These are phyloP conservation scores for Laothoe populi DNA, from an alignment of 2,888 invertebrate genomes.

Conservation along the genomic window DNA sequence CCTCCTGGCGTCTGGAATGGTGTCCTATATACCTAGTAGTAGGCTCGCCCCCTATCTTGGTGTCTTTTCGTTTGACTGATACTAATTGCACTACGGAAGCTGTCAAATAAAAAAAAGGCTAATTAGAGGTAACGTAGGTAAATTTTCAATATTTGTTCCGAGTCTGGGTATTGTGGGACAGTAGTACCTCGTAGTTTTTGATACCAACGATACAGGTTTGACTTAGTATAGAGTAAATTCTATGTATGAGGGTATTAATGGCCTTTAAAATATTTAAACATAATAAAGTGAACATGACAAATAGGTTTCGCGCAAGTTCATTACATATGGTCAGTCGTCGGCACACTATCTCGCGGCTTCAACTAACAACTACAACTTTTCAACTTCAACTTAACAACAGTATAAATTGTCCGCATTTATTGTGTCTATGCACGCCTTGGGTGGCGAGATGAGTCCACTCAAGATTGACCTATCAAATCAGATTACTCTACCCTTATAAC, in stretches of 20 bases:
- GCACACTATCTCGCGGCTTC: conserved; percentile 30
- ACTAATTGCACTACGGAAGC: no score
- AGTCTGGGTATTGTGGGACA: no score
- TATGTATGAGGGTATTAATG: neutral
- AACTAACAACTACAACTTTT: conserved; percentile 72
- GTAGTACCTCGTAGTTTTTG: no score
- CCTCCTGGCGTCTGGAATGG: no score
- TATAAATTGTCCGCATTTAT: conserved; percentile 80
- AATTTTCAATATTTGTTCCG: no score
- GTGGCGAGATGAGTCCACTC: conserved; percentile 57
- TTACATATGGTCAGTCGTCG: conserved; percentile 21
- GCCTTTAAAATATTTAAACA: conserved; percentile 18
- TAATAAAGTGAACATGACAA: conserved; percentile 19
- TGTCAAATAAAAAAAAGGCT: no score
- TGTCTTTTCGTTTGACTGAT: no score
- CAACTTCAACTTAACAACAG: conserved; percentile 74
- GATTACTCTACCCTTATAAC: neutral
- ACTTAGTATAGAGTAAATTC: neutral
- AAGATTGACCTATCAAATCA: neutral
- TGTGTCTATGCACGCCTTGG: conserved; percentile 70
- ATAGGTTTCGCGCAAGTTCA: conserved; percentile 22
- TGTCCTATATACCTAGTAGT: no score
- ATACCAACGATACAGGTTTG: no score
- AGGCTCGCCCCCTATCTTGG: no score
- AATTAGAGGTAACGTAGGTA: no score